Conservation (phyloP, 2,888 invertebrate genomes). For the Scaeva pyrastri region DNA sequence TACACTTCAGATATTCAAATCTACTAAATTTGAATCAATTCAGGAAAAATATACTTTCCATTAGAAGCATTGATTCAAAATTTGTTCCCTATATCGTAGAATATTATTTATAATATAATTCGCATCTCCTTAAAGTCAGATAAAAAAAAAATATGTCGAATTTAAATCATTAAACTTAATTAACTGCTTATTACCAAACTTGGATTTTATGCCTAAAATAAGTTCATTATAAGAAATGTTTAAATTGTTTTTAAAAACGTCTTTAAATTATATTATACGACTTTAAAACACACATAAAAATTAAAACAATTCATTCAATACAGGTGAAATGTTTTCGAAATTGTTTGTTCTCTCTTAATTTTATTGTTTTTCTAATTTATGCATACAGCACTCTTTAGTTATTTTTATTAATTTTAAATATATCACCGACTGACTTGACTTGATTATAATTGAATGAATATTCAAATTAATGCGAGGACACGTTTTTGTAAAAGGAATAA, state of each 20-base stretch:
- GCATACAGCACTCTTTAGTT: not conserved
- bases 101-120: too few relatives aligned
- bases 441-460: not conserved
- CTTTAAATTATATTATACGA: not conserved
- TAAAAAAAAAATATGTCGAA: too few relatives aligned
- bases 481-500: conserved; percentile 27
- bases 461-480: conserved; percentile 20
- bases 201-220: not conserved
- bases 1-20: too few relatives aligned
- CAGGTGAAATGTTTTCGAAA: not conserved
- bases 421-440: not conserved
- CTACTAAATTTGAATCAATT: too few relatives aligned
- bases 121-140: too few relatives aligned
- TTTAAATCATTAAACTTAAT: too few relatives aligned
- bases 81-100: too few relatives aligned
- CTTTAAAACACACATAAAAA: not conserved
- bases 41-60: too few relatives aligned
- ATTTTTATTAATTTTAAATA: not conserved
- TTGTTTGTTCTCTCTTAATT: not conserved
- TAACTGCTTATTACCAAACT: not conserved
- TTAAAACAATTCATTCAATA: not conserved
- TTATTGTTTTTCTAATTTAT: conserved; percentile 1
- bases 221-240: too few relatives aligned
- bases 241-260: too few relatives aligned
- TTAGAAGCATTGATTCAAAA: too few relatives aligned